A percentile compares a stretch with the other conserved stretches of the same genome.
Conservation (phyloP, 2,113 vertebrate species). For the Vulpes ferrilata region DNA sequence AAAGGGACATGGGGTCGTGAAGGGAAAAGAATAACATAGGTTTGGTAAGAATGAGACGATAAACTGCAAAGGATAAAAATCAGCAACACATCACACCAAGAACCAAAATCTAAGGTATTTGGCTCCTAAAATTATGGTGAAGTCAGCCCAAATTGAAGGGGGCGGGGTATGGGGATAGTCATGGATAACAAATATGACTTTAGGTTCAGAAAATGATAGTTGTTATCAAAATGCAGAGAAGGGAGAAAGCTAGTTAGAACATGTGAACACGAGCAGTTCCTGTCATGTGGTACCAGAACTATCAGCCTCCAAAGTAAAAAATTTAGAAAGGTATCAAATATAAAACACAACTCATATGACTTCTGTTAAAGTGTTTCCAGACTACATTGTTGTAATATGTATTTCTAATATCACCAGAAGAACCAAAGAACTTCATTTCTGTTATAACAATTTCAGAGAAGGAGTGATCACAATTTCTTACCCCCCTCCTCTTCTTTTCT, state of each 20-base stretch:
- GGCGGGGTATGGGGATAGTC: neutral
- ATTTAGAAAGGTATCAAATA: neutral
- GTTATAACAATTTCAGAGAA: neutral
- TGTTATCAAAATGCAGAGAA: slow-evolving; percentile 1
- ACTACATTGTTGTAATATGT: neutral
- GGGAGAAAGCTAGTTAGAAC: neutral
- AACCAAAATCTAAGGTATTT: neutral
- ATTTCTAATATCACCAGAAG: neutral
- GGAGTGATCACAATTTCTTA: neutral
- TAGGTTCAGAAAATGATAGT: neutral
- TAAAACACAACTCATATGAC: neutral
- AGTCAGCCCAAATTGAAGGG: neutral
- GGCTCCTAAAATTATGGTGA: neutral
- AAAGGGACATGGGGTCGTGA: neutral
- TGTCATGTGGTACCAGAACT: neutral
- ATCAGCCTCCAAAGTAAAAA: neutral
- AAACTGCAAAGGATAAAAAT: neutral
- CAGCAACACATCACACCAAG: neutral
- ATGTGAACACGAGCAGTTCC: neutral
- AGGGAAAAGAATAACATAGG: neutral
- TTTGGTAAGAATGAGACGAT: neutral
- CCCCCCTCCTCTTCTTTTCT: neutral
- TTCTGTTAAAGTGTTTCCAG: neutral
- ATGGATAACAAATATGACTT: neutral
- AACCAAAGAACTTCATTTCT: neutral